These are phyloP conservation scores for Nasonia oneida DNA, from an alignment of 2,888 invertebrate species.

Conservation along the genomic window DNA sequence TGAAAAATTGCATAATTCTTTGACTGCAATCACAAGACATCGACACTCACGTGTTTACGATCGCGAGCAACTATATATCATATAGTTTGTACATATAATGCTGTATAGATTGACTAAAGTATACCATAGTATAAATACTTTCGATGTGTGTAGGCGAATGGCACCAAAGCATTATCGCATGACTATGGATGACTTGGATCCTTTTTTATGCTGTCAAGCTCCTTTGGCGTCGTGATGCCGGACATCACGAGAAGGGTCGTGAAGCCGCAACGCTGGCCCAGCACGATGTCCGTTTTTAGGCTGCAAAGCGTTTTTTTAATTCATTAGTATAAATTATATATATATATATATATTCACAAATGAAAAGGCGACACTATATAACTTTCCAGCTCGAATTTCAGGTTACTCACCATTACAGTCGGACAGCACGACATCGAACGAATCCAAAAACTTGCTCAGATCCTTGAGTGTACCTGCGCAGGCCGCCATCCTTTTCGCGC, in stretches of 20 bases:
- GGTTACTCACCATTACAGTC: conserved; percentile 90
- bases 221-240: conserved; percentile 75
- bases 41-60: background rate
- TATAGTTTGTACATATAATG: background rate
- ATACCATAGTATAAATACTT: background rate
- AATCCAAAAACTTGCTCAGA: conserved; percentile 84
- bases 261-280: conserved; percentile 93
- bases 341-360: no score
- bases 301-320: conserved; percentile 73
- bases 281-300: conserved; percentile 93
- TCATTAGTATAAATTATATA: no score
- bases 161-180: background rate
- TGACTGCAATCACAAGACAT: no score
- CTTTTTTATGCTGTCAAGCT: conserved; percentile 80
- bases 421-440: conserved; percentile 90
- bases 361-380: background rate
- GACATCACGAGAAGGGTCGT: conserved; percentile 81
- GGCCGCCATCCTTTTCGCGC: background rate
- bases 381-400: background rate
- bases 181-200: background rate
- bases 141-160: background rate
- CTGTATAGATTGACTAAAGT: background rate
- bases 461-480: conserved; percentile 81
- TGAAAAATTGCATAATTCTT: background rate
- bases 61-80: background rate